These are phyloP conservation scores for Drosophila cracens DNA, from an alignment of 2,888 invertebrate species.

Conservation along the genomic window DNA sequence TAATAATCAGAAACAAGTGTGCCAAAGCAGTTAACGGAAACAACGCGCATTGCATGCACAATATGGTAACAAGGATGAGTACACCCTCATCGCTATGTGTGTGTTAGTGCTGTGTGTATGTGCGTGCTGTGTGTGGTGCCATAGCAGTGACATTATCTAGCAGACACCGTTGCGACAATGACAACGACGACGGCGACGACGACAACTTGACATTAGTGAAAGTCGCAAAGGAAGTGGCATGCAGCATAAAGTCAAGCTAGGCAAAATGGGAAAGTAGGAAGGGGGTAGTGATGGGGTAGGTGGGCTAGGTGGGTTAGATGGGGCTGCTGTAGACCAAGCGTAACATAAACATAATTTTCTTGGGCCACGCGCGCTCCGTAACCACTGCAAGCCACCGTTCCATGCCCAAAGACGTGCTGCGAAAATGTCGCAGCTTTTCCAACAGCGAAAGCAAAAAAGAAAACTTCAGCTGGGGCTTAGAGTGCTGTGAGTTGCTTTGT, in stretches of 20 bases:
- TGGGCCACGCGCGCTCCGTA: constrained; percentile 64
- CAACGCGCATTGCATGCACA: constrained; percentile 81
- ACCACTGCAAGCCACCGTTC: constrained; percentile 28
- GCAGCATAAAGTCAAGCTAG: constrained; percentile 64
- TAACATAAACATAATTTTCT: constrained; percentile 78
- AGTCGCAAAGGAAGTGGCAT: constrained; percentile 79
- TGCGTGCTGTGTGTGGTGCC: constrained; percentile 23
- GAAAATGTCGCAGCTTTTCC: constrained; percentile 53
- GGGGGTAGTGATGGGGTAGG: not conserved
- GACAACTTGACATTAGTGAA: constrained; percentile 79
- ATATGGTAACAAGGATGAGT: constrained; percentile 68
- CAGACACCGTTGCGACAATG: constrained; percentile 70
- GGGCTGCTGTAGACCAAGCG: constrained; percentile 24
- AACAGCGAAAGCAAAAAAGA: constrained; percentile 28
- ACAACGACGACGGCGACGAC: constrained; percentile 47
- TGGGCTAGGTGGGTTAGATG: not conserved
- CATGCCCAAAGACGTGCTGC: constrained; percentile 19
- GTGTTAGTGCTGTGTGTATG: constrained; percentile 19
- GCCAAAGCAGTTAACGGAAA: constrained; percentile 82
- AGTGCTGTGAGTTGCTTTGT: constrained; percentile 13
- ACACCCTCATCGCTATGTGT: not conserved
- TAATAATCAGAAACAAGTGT: constrained; percentile 81
- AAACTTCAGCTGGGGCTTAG: not conserved
- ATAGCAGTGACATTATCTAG: constrained; percentile 74
- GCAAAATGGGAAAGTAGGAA: constrained; percentile 2